A percentile compares a stretch with the other conserved stretches of the same genome.
These are phyloP conservation scores for Oreochromis mossambicus DNA, from an alignment of 2,797 vertebrate genomes.

Conservation along the genomic window DNA sequence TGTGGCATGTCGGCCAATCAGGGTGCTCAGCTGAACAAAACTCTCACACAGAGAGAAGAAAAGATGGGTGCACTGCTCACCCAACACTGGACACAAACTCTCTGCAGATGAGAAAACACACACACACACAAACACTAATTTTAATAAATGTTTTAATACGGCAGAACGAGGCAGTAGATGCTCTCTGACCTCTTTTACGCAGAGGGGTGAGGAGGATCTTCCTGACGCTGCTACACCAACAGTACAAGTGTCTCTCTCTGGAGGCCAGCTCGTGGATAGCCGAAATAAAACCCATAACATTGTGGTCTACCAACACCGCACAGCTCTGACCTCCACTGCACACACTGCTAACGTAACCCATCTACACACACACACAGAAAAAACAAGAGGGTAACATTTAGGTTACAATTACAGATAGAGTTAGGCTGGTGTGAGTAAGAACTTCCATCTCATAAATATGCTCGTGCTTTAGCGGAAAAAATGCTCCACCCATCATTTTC, in stretches of 20 bases:
- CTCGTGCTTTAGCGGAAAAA: background rate
- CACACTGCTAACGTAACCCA: constrained; percentile 88
- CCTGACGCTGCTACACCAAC: constrained; percentile 80
- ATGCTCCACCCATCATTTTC: background rate
- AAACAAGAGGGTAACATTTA: background rate
- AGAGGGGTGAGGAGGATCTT: constrained; percentile 85
- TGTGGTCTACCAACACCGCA: constrained; percentile 84
- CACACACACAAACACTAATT: background rate
- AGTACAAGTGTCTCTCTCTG: constrained; percentile 87
- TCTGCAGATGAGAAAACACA: constrained; percentile 31
- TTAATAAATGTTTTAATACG: background rate
- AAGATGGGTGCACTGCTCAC: constrained; percentile 75
- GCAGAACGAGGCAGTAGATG: background rate
- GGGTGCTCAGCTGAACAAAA: constrained; percentile 84
- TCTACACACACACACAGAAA: constrained; percentile 63
- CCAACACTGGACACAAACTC: constrained; percentile 30
- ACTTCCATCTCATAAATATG: background rate
- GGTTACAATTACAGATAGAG: background rate
- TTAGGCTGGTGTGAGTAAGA: background rate
- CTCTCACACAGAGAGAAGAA: constrained; percentile 85
- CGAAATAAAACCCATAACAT: constrained; percentile 89
- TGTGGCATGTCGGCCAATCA: constrained; percentile 87
- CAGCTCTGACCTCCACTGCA: constrained; percentile 84
- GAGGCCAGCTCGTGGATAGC: constrained; percentile 90
- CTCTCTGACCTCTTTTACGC: constrained; percentile 37